Evolutionary conservation across 1,140 invertebrate genomes (phyloP).

Genomic region (Tetranychus urticae): DNA sequence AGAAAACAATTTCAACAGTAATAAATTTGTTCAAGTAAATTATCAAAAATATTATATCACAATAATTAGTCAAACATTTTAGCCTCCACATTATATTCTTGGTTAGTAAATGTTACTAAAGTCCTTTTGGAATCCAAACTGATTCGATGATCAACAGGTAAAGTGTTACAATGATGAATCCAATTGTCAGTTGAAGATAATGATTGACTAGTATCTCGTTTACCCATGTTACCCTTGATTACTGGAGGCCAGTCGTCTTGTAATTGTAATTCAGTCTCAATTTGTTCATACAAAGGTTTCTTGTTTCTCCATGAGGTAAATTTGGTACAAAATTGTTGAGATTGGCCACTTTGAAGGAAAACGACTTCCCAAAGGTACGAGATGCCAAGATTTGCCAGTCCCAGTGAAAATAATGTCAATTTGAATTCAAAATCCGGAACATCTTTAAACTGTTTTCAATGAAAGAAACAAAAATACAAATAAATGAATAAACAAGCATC

Average conservation of each 20-base stretch:
- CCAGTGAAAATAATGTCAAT: conserved; percentile 9
- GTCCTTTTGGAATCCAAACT: too few species aligned
- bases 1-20: too few species aligned
- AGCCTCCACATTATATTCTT: too few species aligned
- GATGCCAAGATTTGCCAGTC: conserved; percentile 11
- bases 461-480: not conserved
- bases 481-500: not conserved
- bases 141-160: too few species aligned
- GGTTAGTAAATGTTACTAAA: too few species aligned
- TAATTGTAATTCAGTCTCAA: not conserved
- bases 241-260: conserved; percentile 2
- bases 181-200: not conserved
- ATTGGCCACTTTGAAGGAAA: not conserved
- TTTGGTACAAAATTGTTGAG: not conserved
- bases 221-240: not conserved
- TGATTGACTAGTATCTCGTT: too few species aligned
- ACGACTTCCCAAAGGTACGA: conserved; percentile 13
- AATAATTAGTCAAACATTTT: too few species aligned
- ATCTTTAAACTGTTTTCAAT: conserved; percentile 8
- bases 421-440: conserved; percentile 11
- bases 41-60: too few species aligned
- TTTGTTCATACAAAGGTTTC: not conserved
- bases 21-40: too few species aligned
- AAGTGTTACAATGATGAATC: not conserved
- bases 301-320: not conserved